These are phyloP conservation scores for Acrossocheilus wenchowensis DNA, from an alignment of 2,797 vertebrate genomes.

Conservation along the genomic window DNA sequence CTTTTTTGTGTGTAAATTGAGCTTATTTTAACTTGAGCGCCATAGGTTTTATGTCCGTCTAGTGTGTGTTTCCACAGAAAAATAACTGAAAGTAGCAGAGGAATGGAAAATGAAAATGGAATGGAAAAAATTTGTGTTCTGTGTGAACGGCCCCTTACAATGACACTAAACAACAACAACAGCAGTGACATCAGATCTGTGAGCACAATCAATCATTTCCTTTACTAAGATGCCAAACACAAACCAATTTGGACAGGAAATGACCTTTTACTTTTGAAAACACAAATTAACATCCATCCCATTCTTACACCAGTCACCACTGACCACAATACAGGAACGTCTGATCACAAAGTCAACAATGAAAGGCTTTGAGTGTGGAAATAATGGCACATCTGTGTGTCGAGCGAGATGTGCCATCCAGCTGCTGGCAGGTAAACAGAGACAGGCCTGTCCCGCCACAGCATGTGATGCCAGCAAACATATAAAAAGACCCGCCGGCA, in stretches of 20 bases:
- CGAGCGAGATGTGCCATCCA: slow-evolving; percentile 67
- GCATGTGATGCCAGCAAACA: slow-evolving; percentile 73
- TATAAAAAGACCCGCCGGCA: slow-evolving; percentile 70
- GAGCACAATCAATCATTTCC: slow-evolving; percentile 26
- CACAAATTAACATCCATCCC: slow-evolving; percentile 44
- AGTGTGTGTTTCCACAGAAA: neutral
- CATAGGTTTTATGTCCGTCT: neutral
- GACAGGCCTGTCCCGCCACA: slow-evolving; percentile 68
- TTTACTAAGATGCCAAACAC: slow-evolving; percentile 23
- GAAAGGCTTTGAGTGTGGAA: slow-evolving; percentile 69
- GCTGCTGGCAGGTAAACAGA: slow-evolving; percentile 74
- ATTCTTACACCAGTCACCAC: slow-evolving; percentile 54
- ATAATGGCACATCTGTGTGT: slow-evolving; percentile 77
- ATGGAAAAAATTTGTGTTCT: neutral
- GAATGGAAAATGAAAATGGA: neutral
- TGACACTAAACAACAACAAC: slow-evolving; percentile 13
- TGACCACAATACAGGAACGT: slow-evolving; percentile 62
- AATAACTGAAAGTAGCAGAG: neutral
- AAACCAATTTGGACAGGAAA: slow-evolving; percentile 60
- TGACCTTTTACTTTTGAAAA: slow-evolving; percentile 64
- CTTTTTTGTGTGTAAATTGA: too few relatives aligned
- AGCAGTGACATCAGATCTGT: slow-evolving; percentile 40
- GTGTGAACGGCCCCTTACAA: neutral
- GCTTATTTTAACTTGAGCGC: neutral
- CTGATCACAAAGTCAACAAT: slow-evolving; percentile 74